A percentile compares a stretch with the other conserved stretches of the same genome.
phyloP scores from a whole-genome alignment of 2,113 vertebrate species.

The Hassar affinis region DNA sequence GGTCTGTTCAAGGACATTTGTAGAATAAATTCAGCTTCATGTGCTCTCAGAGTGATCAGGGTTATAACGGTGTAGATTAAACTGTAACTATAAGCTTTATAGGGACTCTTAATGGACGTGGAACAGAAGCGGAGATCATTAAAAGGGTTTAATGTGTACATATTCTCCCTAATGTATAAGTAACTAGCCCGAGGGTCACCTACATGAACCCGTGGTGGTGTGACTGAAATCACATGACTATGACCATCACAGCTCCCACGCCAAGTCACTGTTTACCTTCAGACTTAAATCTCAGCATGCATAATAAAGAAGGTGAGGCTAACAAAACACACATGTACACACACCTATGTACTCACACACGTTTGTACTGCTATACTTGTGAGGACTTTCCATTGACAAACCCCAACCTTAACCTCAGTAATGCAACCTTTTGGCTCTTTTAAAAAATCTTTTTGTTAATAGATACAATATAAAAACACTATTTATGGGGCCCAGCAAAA shows the following conservation, averaged over 20 bases:
- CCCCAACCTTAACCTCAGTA: no score
- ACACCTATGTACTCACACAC: slow-evolving; percentile 12
- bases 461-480: no score
- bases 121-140: background rate
- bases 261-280: slow-evolving; percentile 46
- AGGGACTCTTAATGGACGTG: background rate
- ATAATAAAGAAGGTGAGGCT: background rate
- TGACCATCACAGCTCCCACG: slow-evolving; percentile 17
- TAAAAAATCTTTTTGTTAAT: no score
- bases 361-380: no score
- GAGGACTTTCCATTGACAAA: no score
- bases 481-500: no score
- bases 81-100: background rate
- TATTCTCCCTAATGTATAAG: background rate
- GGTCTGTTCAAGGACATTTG: background rate
- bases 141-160: background rate
- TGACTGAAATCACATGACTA: slow-evolving; percentile 52
- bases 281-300: slow-evolving; percentile 8
- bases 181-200: slow-evolving; percentile 36
- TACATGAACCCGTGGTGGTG: slow-evolving; percentile 38
- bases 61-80: slow-evolving; percentile 10
- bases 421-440: no score
- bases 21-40: background rate
- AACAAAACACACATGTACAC: slow-evolving; percentile 22
- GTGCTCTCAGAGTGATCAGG: background rate